Evolutionary conservation across 1,140 invertebrate species (phyloP).

Genomic region (Calliopsis andreniformis): DNA sequence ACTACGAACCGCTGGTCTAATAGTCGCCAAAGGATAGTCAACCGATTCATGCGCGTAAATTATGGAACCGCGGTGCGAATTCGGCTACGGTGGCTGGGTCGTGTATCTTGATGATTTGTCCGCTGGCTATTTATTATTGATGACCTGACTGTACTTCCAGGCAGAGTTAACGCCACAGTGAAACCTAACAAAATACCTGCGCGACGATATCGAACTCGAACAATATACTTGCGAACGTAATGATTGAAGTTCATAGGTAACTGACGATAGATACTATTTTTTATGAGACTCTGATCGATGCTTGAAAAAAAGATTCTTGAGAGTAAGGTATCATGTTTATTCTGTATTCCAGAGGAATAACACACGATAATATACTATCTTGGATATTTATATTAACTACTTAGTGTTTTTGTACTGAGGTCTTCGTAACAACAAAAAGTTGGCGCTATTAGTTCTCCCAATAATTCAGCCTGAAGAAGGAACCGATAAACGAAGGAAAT

Average conservation of each 20-base stretch:
- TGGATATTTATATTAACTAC: too few relatives aligned
- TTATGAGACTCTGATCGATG: not conserved
- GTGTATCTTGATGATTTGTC: constrained; percentile 66
- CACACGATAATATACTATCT: too few relatives aligned
- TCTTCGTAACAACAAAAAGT: not conserved
- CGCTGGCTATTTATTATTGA: constrained; percentile 64
- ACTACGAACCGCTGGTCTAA: constrained; percentile 17
- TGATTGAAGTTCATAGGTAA: not conserved
- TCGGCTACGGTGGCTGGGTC: constrained; percentile 48
- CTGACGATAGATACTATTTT: not conserved
- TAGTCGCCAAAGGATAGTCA: constrained; percentile 33
- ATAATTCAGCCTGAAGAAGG: not conserved
- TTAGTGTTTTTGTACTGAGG: too few relatives aligned
- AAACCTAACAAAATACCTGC: constrained; percentile 41
- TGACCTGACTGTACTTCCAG: constrained; percentile 44
- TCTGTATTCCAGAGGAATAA: too few relatives aligned
- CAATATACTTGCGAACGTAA: not conserved
- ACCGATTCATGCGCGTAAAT: constrained; percentile 56
- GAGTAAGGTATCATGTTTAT: too few relatives aligned
- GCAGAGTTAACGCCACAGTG: constrained; percentile 46
- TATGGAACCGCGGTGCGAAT: constrained; percentile 57
- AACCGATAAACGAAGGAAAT: not conserved
- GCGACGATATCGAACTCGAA: not conserved
- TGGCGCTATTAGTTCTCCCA: fast-evolving
- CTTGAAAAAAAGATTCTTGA: too few relatives aligned